A percentile compares a stretch with the other conserved stretches of the same genome.
These are phyloP conservation scores for Cercopithecus mitis DNA, from an alignment of 2,797 vertebrate species.

Conservation along the genomic window DNA sequence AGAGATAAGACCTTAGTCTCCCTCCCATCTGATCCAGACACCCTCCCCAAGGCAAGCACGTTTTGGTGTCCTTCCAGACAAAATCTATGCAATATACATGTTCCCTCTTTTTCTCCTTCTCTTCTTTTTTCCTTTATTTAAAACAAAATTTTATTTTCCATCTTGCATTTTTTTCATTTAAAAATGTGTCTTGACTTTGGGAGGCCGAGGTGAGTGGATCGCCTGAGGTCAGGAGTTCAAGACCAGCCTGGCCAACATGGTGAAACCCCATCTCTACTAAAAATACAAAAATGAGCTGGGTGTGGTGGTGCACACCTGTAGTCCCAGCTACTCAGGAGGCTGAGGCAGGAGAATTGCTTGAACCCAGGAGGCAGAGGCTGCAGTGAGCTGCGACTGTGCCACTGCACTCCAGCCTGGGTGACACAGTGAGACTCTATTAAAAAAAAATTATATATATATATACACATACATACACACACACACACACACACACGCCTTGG, in stretches of 20 bases:
- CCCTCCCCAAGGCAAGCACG: too few relatives aligned
- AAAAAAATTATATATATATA: too few relatives aligned
- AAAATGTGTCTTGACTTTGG: background rate
- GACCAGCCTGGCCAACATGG: background rate
- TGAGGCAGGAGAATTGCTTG: background rate
- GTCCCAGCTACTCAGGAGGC: background rate
- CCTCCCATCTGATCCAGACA: background rate
- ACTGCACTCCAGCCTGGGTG: background rate
- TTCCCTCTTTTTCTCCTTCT: background rate
- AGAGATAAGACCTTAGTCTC: background rate
- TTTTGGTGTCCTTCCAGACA: background rate
- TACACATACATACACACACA: fast-evolving
- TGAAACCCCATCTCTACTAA: background rate
- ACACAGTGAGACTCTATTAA: background rate
- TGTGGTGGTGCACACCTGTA: background rate
- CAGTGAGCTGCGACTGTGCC: background rate
- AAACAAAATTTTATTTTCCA: conserved; percentile 26
- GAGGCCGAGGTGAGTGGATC: too few relatives aligned
- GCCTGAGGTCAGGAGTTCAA: too few relatives aligned
- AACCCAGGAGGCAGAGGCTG: background rate
- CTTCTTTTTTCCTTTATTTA: background rate
- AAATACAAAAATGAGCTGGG: background rate
- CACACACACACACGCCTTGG: background rate
- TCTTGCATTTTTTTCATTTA: conserved; percentile 18
- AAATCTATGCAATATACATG: background rate